Base-by-base conservation (phyloP, 2,113 vertebrate species). In the Cavia aperea region DNA sequence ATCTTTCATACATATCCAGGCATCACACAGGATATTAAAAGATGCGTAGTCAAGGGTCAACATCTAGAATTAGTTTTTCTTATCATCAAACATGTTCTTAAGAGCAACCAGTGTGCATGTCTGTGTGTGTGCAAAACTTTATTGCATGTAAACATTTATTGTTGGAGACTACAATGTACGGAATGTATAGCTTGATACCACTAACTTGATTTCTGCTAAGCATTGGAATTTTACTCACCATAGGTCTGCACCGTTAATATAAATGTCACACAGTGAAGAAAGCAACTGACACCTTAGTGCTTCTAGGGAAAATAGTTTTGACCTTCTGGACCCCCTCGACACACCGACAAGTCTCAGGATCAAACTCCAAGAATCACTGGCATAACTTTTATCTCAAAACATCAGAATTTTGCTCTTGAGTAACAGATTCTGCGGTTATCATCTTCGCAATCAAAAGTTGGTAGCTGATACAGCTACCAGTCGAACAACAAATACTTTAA, bases 401-500 rank as follows among this genome's bases (percentile, higher is more conserved):
- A 82, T 56, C 86, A 89, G 72, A 68, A 93, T 82, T 83, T 73
- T 93, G 56, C 39, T 91, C 29, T 54, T 73, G 46, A 66, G 15
- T 43, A 54, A 70, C 2, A 73, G 33, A 10, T 70, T 4, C 29
- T 4, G 23, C 11, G 6, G 12, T 23, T 31, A 11, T 51, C 29
- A 43, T 36, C 58, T 60, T 86, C 39, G 63, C 24, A 82, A 73
- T 2, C 29, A 39, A 43, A 75, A 92, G 85, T 60, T 82, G 51
- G 18, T 79, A 60, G 19, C 51, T 68, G 49, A 26, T 84, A 36
- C 2, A 91, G 29, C 21, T 51, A 3, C 21, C 46, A 54, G 60
- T 93, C 39, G 63, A 88, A 75, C 56, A 54, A 88, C 43, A 93
- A 82, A 70, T 86, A 54, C 70, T 87, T 89, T 46, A 90, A 78